Evolutionary conservation across 2,113 vertebrate genomes (phyloP), one percentile per base, ranked within the genome.

Genomic region (Onychostoma macrolepis): DNA sequence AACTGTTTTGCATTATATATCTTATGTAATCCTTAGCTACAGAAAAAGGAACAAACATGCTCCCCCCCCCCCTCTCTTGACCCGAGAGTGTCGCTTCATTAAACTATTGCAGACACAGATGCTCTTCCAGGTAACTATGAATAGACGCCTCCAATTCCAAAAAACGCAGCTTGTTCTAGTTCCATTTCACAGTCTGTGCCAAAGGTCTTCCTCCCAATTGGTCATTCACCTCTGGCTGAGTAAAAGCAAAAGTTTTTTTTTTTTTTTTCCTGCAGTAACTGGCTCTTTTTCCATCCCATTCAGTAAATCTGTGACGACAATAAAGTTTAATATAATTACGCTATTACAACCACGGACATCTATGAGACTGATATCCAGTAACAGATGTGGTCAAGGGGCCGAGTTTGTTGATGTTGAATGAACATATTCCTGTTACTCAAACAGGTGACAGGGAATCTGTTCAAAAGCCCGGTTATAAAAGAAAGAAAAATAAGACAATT

Each of bases 81-180:
- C 53, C 12, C 21, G 1, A n/a, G 36, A 76, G 33, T 33, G 36
- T 79, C 58, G 19, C 13, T 67, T 69, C 11, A 11, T 28, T 0
- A 58, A 63, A 85, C 67, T 72, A 19, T 61, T 26, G 28, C 61
- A 36, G 33, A 81, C 56, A 69, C 61, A 43, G 61, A 83, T 50
- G 3, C 6, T 71, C 63, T 83, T 83, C 61, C 81, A 83, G 45
- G 63, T 41, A n/a, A 58, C 45, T 80, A 86, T 80, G 63, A 86
- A 86, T 80, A 28, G 38, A 85, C 56, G 45, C 75, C 82, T 76
- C 76, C 6, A 43, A 63, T 63, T 85, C 65, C 65, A 80, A 80
- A 79, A 88, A 72, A 71, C 19, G 69, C 85, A 87, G 85, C 79
- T 48, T 87, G 85, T 83, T 85, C 85, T 89, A 21, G 19, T 87